These are phyloP conservation scores for Alsophila aescularia DNA, from an alignment of 2,888 invertebrate genomes.

Conservation along the genomic window DNA sequence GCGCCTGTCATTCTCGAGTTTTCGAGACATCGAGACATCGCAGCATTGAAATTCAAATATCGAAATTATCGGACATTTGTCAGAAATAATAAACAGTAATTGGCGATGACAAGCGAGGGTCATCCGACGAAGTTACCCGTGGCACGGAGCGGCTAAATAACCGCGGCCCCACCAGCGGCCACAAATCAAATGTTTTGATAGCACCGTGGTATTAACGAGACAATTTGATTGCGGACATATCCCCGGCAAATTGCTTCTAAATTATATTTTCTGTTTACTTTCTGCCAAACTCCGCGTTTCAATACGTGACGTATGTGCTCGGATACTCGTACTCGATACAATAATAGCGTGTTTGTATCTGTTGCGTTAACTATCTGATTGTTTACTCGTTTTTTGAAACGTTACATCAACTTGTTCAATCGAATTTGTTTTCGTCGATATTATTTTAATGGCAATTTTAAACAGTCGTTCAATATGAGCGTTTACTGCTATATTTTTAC, in stretches of 20 bases:
- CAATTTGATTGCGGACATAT: conserved; percentile 85
- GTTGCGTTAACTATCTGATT: conserved; percentile 72
- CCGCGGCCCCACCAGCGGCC: conserved; percentile 58
- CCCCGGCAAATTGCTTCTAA: conserved; percentile 84
- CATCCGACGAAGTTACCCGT: conserved; percentile 71
- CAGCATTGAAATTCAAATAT: conserved; percentile 30
- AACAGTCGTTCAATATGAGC: conserved; percentile 13
- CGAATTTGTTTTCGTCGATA: conserved; percentile 34
- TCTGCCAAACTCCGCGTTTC: conserved; percentile 79
- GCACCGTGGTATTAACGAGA: conserved; percentile 83
- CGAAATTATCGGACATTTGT: conserved; percentile 43
- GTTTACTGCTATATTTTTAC: conserved; percentile 20
- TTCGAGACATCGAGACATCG: conserved; percentile 15
- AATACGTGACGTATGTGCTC: conserved; percentile 70
- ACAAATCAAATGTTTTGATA: conserved; percentile 85
- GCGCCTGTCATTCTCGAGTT: not conserved
- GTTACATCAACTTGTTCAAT: conserved; percentile 52
- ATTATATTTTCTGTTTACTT: conserved; percentile 85
- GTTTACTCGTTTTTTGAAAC: conserved; percentile 63
- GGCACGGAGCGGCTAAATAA: conserved; percentile 71
- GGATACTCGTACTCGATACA: conserved; percentile 19
- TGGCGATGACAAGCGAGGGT: conserved; percentile 70
- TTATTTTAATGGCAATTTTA: conserved; percentile 33
- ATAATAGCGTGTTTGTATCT: conserved; percentile 68
- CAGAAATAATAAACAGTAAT: conserved; percentile 61